Percentiles rank a stretch among this genome's conserved stretches.
Conservation (phyloP, 2,113 vertebrate genomes). For the Kryptolebias marmoratus region DNA sequence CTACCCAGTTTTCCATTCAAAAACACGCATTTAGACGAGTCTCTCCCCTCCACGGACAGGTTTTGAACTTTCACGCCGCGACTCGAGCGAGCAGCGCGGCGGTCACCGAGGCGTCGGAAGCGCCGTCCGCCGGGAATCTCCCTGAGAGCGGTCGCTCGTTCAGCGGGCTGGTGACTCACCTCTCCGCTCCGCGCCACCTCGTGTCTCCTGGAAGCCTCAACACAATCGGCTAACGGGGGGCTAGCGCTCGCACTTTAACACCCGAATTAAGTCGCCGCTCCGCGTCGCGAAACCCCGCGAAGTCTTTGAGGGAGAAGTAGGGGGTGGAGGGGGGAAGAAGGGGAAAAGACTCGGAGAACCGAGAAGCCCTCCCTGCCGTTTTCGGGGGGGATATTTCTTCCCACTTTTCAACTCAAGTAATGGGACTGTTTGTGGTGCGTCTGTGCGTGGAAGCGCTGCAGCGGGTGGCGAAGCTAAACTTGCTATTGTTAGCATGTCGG, state of each 20-base stretch:
- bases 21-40: background rate
- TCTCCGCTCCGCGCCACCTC: conserved; percentile 81
- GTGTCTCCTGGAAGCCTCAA: conserved; percentile 79
- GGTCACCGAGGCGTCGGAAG: conserved; percentile 1
- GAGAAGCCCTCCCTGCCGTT: background rate
- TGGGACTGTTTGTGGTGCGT: conserved; percentile 60
- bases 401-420: conserved; percentile 72
- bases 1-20: background rate
- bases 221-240: conserved; percentile 79
- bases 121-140: conserved; percentile 74
- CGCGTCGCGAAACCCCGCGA: background rate
- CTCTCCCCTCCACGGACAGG: too few relatives aligned
- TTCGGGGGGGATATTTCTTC: conserved; percentile 38
- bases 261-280: conserved; percentile 2
- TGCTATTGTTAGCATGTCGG: conserved; percentile 83
- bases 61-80: background rate
- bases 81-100: too few relatives aligned
- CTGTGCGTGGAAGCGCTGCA: conserved; percentile 54
- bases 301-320: conserved; percentile 28
- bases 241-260: conserved; percentile 60
- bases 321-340: too few relatives aligned
- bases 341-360: background rate
- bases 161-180: conserved; percentile 80
- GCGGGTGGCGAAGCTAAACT: conserved; percentile 79
- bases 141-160: conserved; percentile 62